Conservation (phyloP, 2,888 invertebrate genomes). For the Himalopsyche japonica region DNA sequence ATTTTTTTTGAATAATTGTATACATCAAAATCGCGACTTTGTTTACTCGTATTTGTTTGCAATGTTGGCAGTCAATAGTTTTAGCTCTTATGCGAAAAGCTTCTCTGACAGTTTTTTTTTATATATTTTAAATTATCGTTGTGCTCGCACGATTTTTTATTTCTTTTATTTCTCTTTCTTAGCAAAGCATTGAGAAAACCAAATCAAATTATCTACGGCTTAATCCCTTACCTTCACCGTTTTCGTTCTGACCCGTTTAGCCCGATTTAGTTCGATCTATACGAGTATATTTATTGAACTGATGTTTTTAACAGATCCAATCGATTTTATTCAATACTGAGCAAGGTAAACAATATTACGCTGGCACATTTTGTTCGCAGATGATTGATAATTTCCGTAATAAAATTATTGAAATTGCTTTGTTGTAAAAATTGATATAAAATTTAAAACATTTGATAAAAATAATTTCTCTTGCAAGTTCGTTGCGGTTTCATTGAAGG, state of each 20-base stretch:
- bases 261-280: neutral
- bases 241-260: neutral
- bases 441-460: too few relatives aligned
- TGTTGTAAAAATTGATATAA: too few relatives aligned
- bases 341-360: too few relatives aligned
- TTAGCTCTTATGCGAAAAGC: neutral
- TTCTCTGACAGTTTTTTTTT: neutral
- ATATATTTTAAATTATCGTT: neutral
- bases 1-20: too few relatives aligned
- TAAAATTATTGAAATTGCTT: too few relatives aligned
- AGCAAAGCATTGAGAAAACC: neutral
- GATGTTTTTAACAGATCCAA: too few relatives aligned
- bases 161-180: neutral
- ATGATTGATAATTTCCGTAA: too few relatives aligned
- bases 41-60: neutral
- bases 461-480: neutral
- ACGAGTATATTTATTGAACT: neutral
- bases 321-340: too few relatives aligned
- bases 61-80: neutral
- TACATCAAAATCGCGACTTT: neutral
- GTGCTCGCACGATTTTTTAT: neutral
- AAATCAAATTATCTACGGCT: neutral
- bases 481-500: neutral
- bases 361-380: too few relatives aligned
- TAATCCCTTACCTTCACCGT: neutral